Percentiles rank a stretch among this genome's conserved stretches.
phyloP scores from a whole-genome alignment of 2,113 vertebrate species.

The Rhadina sibilatrix region DNA sequence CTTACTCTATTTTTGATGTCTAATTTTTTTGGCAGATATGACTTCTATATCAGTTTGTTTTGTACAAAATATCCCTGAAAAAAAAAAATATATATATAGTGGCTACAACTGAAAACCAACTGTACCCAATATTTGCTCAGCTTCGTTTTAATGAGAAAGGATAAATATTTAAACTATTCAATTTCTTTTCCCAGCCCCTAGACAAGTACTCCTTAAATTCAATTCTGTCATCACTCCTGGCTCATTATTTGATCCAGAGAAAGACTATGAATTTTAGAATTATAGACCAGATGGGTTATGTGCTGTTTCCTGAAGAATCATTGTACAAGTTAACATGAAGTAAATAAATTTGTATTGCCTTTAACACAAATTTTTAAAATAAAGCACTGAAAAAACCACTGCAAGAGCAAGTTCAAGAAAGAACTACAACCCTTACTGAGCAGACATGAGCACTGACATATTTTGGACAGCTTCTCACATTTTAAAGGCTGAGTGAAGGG shows the following conservation, averaged over 20 bases:
- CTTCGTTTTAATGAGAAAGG: background rate
- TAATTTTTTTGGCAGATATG: background rate
- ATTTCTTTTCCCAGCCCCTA: background rate
- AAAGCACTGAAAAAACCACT: background rate
- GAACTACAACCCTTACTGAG: background rate
- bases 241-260: background rate
- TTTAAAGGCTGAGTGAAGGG: background rate
- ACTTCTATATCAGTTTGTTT: background rate
- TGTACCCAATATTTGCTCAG: background rate
- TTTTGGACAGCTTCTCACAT: background rate
- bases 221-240: background rate
- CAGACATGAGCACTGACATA: background rate
- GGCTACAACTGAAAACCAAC: background rate
- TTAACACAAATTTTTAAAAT: background rate
- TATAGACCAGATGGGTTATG: rapidly evolving
- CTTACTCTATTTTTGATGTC: background rate
- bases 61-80: background rate
- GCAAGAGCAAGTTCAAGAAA: background rate
- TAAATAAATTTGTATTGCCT: no score
- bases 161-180: background rate
- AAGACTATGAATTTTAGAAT: background rate
- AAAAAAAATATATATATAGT: no score
- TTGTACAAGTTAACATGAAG: background rate
- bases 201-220: background rate
- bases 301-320: background rate